Evolutionary conservation across 2,113 vertebrate genomes (phyloP), one percentile per base, ranked within the genome.

Genomic region (Pseudolaguvia tuberculata): DNA sequence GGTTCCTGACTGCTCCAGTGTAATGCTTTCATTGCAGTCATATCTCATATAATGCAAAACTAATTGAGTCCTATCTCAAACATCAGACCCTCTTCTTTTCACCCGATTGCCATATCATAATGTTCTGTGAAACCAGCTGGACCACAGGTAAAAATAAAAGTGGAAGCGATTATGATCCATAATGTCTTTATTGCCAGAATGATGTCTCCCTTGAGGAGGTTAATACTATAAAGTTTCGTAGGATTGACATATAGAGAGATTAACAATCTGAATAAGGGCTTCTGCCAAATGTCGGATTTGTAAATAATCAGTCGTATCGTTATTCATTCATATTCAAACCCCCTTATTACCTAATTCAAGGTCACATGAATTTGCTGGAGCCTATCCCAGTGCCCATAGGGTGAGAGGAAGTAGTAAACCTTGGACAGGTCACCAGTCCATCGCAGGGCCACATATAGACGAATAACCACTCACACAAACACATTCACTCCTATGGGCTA

Each of bases 101-200:
- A 78, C 78, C 27, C 81, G 76, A 86, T 86, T 67, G 17, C 62
- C 59, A 47, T 69, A 55, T 69, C 68, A 61, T 72, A 52, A 61
- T 72, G 58, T 74, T 81, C 45, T n/a, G 75, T 83, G 87, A 77
- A 84, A 73, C 69, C 76, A 59, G 68, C 67, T 79, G 56, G 50
- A 47, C 51, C 35, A 80, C 55, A 61, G 71, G 47, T 51, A 80
- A 67, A 78, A 72, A n/a, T n/a, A n/a, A n/a, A 79, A 35, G 51
- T 83, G 84, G 86, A 85, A 88, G 87, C 89, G 86, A 87, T 87
- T 83, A 86, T 80, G 58, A 79, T 84, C 57, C 59, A 65, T 80
- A 57, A 73, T 66, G 73, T 68, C 42, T 79, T 76, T 61, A 73
- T 47, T 39, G 47, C 55, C 48, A 62, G 45, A 76, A 20, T 4